phyloP scores from a whole-genome alignment of 1,140 invertebrate species.

The Lysiphlebus fabarum region DNA sequence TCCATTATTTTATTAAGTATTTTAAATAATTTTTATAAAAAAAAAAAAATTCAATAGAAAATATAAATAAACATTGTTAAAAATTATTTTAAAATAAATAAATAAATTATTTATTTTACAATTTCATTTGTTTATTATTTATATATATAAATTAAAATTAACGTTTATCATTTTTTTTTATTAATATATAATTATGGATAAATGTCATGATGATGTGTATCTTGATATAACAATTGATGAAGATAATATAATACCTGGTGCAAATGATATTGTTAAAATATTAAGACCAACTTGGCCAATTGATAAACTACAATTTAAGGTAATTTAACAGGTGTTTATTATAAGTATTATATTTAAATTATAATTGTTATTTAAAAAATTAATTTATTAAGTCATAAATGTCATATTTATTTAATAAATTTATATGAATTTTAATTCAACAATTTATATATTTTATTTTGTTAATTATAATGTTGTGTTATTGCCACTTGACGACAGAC shows the following conservation, averaged over 20 bases:
- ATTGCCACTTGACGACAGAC: too few species aligned
- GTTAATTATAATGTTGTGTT: too few species aligned
- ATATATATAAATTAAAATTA: too few species aligned
- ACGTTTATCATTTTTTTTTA: too few species aligned
- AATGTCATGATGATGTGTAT: conserved; percentile 35
- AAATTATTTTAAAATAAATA: not conserved
- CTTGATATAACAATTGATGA: conserved; percentile 55
- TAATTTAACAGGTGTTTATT: conserved; percentile 31
- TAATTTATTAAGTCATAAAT: too few species aligned
- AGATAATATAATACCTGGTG: conserved; percentile 56
- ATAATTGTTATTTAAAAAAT: too few species aligned
- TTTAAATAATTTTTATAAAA: not conserved
- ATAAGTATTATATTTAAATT: too few species aligned
- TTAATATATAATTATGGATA: conserved; percentile 12
- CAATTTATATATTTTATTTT: too few species aligned
- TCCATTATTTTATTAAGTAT: too few species aligned
- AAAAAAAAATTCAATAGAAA: not conserved
- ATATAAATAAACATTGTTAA: not conserved
- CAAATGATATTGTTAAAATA: conserved; percentile 54
- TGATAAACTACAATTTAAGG: conserved; percentile 56
- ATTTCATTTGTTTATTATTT: not conserved
- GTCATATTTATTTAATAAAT: too few species aligned
- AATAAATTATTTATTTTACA: too few species aligned
- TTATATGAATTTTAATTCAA: too few species aligned
- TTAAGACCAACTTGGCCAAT: conserved; percentile 58